Conservation (phyloP, 1,140 invertebrate genomes). For the Tribolium castaneum region DNA sequence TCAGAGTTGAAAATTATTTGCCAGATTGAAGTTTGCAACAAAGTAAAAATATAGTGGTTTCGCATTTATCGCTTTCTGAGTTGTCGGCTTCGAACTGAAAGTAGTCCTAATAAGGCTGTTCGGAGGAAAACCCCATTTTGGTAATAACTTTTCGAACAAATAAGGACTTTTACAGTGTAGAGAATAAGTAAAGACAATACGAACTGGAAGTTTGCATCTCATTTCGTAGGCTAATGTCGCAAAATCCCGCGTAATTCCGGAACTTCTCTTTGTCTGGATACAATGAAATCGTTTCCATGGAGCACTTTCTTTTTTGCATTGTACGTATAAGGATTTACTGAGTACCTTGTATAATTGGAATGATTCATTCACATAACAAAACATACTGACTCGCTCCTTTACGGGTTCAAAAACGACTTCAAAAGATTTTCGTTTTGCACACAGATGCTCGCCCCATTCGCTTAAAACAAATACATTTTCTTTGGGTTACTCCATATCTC, state of each 20-base stretch:
- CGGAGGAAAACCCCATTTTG: conserved; percentile 15
- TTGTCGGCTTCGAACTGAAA: background rate
- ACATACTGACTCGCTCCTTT: conserved; percentile 20
- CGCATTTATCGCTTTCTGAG: conserved; percentile 12
- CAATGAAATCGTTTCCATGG: conserved; percentile 34
- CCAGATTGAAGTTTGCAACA: background rate
- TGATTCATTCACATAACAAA: conserved; percentile 14
- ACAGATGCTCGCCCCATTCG: background rate
- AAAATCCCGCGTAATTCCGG: conserved; percentile 29
- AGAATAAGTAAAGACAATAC: conserved; percentile 35
- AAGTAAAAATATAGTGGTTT: background rate
- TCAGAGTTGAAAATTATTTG: background rate
- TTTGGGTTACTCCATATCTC: background rate
- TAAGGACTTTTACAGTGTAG: conserved; percentile 29
- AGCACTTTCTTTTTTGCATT: conserved; percentile 22
- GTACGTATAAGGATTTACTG: conserved; percentile 20
- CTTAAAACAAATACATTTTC: conserved; percentile 10
- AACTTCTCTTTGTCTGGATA: conserved; percentile 29
- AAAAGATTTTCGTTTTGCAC: conserved; percentile 7
- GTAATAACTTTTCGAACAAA: conserved; percentile 33
- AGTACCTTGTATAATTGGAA: conserved; percentile 23
- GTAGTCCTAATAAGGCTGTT: conserved; percentile 22
- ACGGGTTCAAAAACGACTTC: background rate
- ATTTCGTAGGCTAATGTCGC: conserved; percentile 33
- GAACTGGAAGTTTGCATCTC: conserved; percentile 26